These are phyloP conservation scores for Probaryconus sp. DNA, from an alignment of 1,140 invertebrate species.

Conservation along the genomic window DNA sequence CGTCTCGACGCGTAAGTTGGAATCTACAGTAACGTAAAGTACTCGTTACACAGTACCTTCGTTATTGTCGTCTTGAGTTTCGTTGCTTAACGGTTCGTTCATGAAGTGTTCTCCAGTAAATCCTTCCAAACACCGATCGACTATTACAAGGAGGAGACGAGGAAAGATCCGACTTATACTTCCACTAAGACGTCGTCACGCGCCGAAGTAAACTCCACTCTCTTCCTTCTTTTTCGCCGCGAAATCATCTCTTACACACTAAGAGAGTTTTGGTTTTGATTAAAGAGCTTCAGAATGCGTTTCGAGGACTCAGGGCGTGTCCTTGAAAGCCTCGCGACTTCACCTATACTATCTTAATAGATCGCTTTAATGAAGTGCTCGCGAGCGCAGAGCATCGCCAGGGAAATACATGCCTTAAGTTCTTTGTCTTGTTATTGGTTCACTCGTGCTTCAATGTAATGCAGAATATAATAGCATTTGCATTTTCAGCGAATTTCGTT, in stretches of 20 bases:
- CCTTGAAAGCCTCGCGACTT: constrained; percentile 17
- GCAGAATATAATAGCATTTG: too few species aligned
- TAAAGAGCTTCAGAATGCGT: constrained; percentile 16
- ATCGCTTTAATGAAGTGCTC: constrained; percentile 36
- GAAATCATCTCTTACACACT: constrained; percentile 2
- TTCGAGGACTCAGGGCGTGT: constrained; percentile 30
- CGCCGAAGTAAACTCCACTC: too few species aligned
- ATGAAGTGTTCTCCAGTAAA: constrained; percentile 55
- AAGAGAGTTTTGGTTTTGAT: constrained; percentile 25
- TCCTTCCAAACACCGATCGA: constrained; percentile 44
- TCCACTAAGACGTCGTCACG: constrained; percentile 1
- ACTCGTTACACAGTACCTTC: constrained; percentile 50
- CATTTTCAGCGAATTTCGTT: too few species aligned
- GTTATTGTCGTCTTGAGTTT: constrained; percentile 52
- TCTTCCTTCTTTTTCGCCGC: constrained; percentile 32
- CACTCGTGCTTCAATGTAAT: too few species aligned
- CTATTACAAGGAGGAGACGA: constrained; percentile 24
- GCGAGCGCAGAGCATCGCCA: too few species aligned
- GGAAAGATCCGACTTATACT: constrained; percentile 9
- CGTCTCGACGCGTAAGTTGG: too few species aligned
- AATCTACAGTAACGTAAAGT: constrained; percentile 20
- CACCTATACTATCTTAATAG: constrained; percentile 17
- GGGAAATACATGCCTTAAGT: background rate
- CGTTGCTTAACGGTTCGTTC: constrained; percentile 41
- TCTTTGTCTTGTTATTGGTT: constrained; percentile 12